Evolutionary conservation across 2,797 vertebrate genomes (phyloP).

Genomic region (Gymnocypris eckloni): DNA sequence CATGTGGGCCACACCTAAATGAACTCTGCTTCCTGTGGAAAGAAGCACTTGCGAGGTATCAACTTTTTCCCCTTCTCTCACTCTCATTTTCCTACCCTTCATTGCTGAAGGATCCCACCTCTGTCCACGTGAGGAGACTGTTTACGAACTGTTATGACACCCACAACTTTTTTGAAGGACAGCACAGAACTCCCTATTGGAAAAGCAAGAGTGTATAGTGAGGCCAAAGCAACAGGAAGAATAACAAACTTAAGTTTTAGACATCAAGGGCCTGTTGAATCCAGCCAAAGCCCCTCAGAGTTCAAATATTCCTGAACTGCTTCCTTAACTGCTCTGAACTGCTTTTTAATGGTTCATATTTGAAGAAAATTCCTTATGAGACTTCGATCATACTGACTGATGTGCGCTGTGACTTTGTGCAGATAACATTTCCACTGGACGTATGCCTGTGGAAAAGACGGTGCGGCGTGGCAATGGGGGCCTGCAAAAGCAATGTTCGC

Average conservation of each 20-base stretch:
- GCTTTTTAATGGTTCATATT: constrained; percentile 28
- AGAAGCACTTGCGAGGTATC: constrained; percentile 30
- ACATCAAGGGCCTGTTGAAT: neutral
- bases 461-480: neutral
- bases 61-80: constrained; percentile 11
- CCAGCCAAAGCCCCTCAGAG: neutral
- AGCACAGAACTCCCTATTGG: constrained; percentile 6
- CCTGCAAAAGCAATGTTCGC: constrained; percentile 39
- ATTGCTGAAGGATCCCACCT: constrained; percentile 23
- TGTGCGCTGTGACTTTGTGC: constrained; percentile 8
- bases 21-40: constrained; percentile 31
- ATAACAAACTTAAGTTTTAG: neutral
- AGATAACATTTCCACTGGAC: constrained; percentile 47
- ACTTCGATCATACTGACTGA: constrained; percentile 26
- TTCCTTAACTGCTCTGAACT: constrained; percentile 3
- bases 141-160: constrained; percentile 54
- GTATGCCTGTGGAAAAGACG: constrained; percentile 24
- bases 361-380: constrained; percentile 22
- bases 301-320: constrained; percentile 1
- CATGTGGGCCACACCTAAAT: constrained; percentile 29
- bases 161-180: constrained; percentile 27
- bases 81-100: constrained; percentile 32
- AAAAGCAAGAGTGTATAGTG: constrained; percentile 37
- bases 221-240: constrained; percentile 24
- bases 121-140: constrained; percentile 53